Percentiles rank a stretch among this genome's conserved stretches.
phyloP scores from a whole-genome alignment of 1,140 invertebrate species.

The Macrobrachium rosenbergii region DNA sequence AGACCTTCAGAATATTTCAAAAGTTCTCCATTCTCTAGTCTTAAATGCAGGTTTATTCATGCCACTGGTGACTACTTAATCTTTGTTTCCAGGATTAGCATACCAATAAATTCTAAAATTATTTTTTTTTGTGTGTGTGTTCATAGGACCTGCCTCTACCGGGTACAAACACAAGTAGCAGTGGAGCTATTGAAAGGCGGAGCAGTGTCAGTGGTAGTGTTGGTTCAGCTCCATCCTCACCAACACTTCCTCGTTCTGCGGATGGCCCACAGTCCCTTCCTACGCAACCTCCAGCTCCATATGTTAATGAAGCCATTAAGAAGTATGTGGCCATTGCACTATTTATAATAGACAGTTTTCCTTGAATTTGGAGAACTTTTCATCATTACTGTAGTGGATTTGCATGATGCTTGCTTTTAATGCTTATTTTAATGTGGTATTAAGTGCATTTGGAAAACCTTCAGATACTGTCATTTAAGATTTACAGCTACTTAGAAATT shows the following conservation, averaged over 20 bases:
- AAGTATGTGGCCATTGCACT: conserved; percentile 43
- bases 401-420: background rate
- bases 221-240: conserved; percentile 67
- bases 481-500: too few species aligned
- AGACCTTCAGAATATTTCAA: too few species aligned
- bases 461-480: too few species aligned
- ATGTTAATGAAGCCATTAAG: conserved; percentile 63
- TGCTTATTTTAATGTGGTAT: too few species aligned
- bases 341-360: background rate
- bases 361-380: background rate
- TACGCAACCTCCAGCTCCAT: conserved; percentile 56
- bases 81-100: too few species aligned
- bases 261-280: conserved; percentile 57
- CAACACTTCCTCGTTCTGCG: conserved; percentile 49
- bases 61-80: too few species aligned
- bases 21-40: too few species aligned
- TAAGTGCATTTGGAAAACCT: too few species aligned
- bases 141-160: conserved; percentile 47
- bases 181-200: background rate
- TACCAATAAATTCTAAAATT: too few species aligned
- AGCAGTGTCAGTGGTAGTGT: conserved; percentile 58
- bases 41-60: too few species aligned
- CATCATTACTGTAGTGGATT: background rate
- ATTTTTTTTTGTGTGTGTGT: background rate
- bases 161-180: conserved; percentile 4